Conservation (phyloP, 2,888 invertebrate species). For the Asteroscopus sphinx region DNA sequence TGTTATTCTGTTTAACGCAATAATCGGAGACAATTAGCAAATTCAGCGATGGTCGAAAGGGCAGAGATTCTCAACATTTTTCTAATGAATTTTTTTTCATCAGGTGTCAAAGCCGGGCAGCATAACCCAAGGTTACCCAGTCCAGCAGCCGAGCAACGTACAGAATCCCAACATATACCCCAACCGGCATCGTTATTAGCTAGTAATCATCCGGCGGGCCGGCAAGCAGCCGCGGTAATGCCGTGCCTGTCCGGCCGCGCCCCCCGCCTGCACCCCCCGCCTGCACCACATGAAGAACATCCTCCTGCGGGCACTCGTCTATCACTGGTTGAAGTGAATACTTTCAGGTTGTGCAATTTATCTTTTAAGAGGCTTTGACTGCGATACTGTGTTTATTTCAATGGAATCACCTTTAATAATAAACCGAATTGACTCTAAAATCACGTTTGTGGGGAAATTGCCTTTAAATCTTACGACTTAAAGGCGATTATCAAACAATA, state of each 20-base stretch:
- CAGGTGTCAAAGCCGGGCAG: constrained; percentile 94
- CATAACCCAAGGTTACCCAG: constrained; percentile 96
- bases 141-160: constrained; percentile 91
- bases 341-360: background rate
- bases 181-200: constrained; percentile 84
- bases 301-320: constrained; percentile 21
- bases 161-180: constrained; percentile 81
- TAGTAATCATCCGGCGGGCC: constrained; percentile 64
- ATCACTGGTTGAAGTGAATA: constrained; percentile 38
- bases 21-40: constrained; percentile 18
- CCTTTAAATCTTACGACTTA: too few species aligned
- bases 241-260: constrained; percentile 3
- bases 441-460: too few species aligned
- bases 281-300: constrained; percentile 28
- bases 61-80: background rate
- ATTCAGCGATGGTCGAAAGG: constrained; percentile 33
- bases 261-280: background rate
- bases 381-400: constrained; percentile 5
- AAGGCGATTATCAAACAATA: too few species aligned
- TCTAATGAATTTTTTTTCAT: constrained; percentile 48
- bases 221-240: constrained; percentile 54
- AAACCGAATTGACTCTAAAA: too few species aligned
- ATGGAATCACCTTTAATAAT: too few species aligned
- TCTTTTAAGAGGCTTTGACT: background rate
- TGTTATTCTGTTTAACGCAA: constrained; percentile 7